These are phyloP conservation scores for Erannis defoliaria DNA, from an alignment of 2,888 invertebrate species.

Conservation along the genomic window DNA sequence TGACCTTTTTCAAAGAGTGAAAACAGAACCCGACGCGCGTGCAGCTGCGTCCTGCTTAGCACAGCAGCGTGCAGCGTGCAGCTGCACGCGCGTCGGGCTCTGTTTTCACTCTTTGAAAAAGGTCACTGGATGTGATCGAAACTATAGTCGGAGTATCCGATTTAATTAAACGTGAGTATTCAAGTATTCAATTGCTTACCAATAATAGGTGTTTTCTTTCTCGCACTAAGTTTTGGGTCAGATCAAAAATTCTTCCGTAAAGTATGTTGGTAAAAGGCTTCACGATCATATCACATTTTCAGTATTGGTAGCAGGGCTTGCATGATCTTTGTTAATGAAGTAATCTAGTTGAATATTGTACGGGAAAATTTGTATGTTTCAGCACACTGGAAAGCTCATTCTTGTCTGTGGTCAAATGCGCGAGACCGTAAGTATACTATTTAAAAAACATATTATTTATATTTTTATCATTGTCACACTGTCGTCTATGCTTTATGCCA, in stretches of 20 bases:
- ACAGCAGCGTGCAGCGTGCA: no score
- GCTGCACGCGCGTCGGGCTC: no score
- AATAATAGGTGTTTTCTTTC: neutral
- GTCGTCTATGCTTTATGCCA: no score
- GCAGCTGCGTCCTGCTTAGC: no score
- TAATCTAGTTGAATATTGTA: neutral
- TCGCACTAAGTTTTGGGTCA: neutral
- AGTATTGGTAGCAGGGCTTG: slow-evolving; percentile 35
- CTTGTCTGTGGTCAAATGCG: slow-evolving; percentile 73
- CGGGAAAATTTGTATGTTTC: slow-evolving; percentile 46
- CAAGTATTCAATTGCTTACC: no score
- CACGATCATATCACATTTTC: slow-evolving; percentile 20
- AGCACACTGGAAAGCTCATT: slow-evolving; percentile 78
- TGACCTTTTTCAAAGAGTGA: no score
- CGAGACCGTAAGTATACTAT: slow-evolving; percentile 78
- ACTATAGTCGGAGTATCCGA: no score
- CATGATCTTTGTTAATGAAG: slow-evolving; percentile 26
- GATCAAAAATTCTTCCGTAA: neutral
- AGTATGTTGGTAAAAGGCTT: neutral
- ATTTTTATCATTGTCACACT: no score
- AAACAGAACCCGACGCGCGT: no score
- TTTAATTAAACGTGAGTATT: no score
- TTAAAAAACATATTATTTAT: neutral
- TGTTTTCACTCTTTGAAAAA: no score
- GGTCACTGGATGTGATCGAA: no score